phyloP scores from a whole-genome alignment of 1,140 invertebrate genomes.

The Theocolax elegans region DNA sequence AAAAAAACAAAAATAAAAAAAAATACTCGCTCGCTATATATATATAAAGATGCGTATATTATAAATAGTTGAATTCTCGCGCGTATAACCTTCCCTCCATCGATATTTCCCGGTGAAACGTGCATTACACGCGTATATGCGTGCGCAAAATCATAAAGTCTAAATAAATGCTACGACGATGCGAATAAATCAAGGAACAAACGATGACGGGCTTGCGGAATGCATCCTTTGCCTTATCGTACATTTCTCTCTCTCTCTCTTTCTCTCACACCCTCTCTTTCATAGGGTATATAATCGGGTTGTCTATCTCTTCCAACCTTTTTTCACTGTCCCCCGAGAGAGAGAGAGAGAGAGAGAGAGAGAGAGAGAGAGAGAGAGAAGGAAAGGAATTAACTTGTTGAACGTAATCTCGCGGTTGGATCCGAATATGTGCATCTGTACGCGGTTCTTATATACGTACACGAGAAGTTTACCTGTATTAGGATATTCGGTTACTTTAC shows the following conservation, averaged over 20 bases:
- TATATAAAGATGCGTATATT: too few species aligned
- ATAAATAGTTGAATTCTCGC: too few species aligned
- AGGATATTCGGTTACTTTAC: background rate
- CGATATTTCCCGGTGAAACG: too few species aligned
- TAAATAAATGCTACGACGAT: slow-evolving; percentile 23
- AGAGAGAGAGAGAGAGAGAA: too few species aligned
- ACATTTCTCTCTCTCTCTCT: too few species aligned
- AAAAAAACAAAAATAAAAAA: too few species aligned
- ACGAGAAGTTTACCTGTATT: background rate
- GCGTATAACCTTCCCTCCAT: too few species aligned
- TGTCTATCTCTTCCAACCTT: slow-evolving; percentile 29
- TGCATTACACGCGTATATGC: background rate
- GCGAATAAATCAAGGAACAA: slow-evolving; percentile 26
- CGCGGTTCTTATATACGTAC: background rate
- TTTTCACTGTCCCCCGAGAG: too few species aligned
- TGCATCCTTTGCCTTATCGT: background rate
- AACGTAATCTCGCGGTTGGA: slow-evolving; percentile 13
- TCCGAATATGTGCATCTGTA: background rate
- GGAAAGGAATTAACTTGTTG: slow-evolving; percentile 34
- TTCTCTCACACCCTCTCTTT: slow-evolving; percentile 21
- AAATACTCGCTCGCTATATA: too few species aligned
- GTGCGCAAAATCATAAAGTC: slow-evolving; percentile 19
- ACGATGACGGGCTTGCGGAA: slow-evolving; percentile 19
- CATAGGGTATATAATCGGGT: slow-evolving; percentile 24
- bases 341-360: too few species aligned